Percentiles rank a stretch among this genome's conserved stretches.
phyloP scores from a whole-genome alignment of 2,888 invertebrate species.

The Chymomyza amoena region DNA sequence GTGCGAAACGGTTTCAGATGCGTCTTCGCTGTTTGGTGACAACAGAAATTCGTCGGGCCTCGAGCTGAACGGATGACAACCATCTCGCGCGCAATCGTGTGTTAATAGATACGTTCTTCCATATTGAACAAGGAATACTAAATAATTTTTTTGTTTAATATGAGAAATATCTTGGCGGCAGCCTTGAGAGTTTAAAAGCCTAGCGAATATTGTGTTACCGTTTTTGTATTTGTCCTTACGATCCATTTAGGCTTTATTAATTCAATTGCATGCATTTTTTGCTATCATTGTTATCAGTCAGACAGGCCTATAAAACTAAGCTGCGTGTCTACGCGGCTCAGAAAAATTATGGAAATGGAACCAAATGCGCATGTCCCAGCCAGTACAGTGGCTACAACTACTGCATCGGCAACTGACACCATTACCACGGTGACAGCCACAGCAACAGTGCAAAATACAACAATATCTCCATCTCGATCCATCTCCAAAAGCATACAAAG shows the following conservation, averaged over 20 bases:
- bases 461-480: constrained; percentile 20
- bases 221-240: constrained; percentile 21
- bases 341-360: not conserved
- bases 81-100: constrained; percentile 45
- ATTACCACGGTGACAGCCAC: constrained; percentile 38
- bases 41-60: constrained; percentile 78
- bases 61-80: constrained; percentile 76
- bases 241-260: constrained; percentile 18
- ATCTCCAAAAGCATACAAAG: not conserved
- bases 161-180: constrained; percentile 4
- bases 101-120: constrained; percentile 7
- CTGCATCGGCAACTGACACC: constrained; percentile 7
- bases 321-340: constrained; percentile 20
- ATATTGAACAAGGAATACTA: not conserved
- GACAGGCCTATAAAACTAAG: constrained; percentile 25
- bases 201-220: constrained; percentile 14
- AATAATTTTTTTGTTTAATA: not conserved
- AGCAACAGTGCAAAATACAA: constrained; percentile 13
- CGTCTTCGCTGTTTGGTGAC: constrained; percentile 56
- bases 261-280: constrained; percentile 57
- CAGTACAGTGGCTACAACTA: not conserved
- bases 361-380: constrained; percentile 13
- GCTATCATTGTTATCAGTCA: constrained; percentile 29
- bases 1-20: constrained; percentile 63
- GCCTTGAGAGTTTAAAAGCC: constrained; percentile 13